phyloP scores from a whole-genome alignment of 2,797 vertebrate genomes.

The Emys orbicularis region DNA sequence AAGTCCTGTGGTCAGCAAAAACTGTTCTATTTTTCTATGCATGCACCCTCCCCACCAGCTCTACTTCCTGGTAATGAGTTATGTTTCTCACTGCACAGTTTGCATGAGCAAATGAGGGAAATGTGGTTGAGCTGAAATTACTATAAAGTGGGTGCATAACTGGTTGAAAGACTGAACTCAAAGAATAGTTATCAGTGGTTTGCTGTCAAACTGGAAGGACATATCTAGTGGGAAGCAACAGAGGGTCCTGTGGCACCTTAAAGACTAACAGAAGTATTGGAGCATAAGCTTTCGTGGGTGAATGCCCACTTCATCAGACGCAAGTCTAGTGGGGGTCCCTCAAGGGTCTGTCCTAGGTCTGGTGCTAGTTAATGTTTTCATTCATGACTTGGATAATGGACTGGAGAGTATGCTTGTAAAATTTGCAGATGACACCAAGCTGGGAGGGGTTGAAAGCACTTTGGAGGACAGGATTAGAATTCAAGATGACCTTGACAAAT shows the following conservation, averaged over 20 bases:
- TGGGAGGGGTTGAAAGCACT: background rate
- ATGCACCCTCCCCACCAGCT: background rate
- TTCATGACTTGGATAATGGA: background rate
- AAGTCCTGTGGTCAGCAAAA: background rate
- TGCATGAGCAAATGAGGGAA: background rate
- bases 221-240: too few relatives aligned
- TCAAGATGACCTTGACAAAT: background rate
- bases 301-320: too few relatives aligned
- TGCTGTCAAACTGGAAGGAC: background rate
- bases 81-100: background rate
- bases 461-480: background rate
- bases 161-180: background rate
- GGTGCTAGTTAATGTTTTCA: background rate
- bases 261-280: too few relatives aligned
- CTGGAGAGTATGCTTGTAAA: background rate
- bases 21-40: background rate
- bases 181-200: background rate
- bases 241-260: too few relatives aligned
- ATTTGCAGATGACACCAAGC: background rate
- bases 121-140: background rate
- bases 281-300: too few relatives aligned
- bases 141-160: background rate
- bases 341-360: background rate
- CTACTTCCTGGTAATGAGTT: background rate
- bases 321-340: background rate